These are phyloP conservation scores for Spondyliosoma cantharus DNA, from an alignment of 2,797 vertebrate species.

Conservation along the genomic window DNA sequence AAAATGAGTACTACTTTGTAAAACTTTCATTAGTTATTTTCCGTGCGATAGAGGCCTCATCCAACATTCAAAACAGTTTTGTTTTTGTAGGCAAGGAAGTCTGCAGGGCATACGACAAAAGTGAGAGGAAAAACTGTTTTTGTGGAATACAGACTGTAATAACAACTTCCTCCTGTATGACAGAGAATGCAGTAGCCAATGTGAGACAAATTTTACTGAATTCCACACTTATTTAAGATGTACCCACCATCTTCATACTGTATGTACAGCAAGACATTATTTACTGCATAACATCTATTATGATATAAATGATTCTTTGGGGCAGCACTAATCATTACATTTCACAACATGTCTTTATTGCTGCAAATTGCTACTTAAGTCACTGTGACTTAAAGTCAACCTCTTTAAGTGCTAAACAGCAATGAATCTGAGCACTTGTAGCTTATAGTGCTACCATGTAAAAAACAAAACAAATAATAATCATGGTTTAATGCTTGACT, in stretches of 20 bases:
- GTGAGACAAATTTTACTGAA: neutral
- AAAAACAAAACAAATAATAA: neutral
- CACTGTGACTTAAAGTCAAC: neutral
- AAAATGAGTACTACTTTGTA: neutral
- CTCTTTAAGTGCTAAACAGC: neutral
- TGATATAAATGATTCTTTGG: neutral
- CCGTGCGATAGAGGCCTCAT: neutral
- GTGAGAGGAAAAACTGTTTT: neutral
- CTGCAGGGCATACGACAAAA: neutral
- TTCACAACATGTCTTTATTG: neutral
- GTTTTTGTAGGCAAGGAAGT: neutral
- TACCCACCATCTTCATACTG: fast-evolving
- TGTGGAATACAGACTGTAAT: neutral
- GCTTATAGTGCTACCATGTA: neutral
- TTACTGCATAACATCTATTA: too few relatives aligned
- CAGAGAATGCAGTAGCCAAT: neutral
- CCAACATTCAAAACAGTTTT: neutral
- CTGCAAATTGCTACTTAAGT: neutral
- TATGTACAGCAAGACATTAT: neutral
- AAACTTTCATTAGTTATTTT: neutral
- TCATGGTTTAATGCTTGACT: slow-evolving; percentile 14
- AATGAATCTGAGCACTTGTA: neutral
- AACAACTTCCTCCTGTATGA: neutral
- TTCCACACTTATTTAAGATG: neutral
- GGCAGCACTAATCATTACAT: neutral